Conservation (phyloP, 2,888 invertebrate genomes). For the Standfussiana lucernea region DNA sequence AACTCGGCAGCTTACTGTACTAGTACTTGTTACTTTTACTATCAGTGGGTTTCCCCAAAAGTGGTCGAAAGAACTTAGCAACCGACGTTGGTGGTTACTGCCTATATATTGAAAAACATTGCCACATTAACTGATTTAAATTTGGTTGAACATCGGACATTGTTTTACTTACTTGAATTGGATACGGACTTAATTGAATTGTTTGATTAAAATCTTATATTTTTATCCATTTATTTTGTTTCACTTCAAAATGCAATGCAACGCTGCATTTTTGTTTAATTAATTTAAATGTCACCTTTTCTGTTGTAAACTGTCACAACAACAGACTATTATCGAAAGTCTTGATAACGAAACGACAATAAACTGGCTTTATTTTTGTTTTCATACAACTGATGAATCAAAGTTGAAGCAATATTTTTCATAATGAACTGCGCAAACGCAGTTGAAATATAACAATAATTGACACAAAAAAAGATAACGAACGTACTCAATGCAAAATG, state of each 20-base stretch:
- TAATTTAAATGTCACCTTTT: slow-evolving; percentile 14
- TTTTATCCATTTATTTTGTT: neutral
- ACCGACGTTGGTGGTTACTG: neutral
- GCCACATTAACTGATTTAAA: neutral
- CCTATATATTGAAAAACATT: neutral
- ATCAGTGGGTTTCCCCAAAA: neutral
- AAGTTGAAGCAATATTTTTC: too few species aligned
- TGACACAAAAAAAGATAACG: neutral
- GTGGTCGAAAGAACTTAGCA: neutral
- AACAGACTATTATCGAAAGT: neutral
- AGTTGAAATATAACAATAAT: neutral
- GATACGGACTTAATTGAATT: neutral
- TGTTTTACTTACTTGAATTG: neutral
- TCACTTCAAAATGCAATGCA: neutral
- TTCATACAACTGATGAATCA: neutral
- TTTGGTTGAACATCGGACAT: neutral
- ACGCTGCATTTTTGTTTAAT: neutral
- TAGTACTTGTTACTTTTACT: neutral
- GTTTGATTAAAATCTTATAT: slow-evolving; percentile 10
- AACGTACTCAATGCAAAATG: neutral
- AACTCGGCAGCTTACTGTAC: neutral
- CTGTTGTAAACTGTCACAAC: neutral
- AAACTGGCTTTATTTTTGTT: slow-evolving; percentile 11
- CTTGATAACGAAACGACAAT: slow-evolving; percentile 10
- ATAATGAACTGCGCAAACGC: too few species aligned